A percentile compares a stretch with the other conserved stretches of the same genome.
Evolutionary conservation across 2,797 vertebrate genomes (phyloP).

Genomic region (Notamacropus eugenii): DNA sequence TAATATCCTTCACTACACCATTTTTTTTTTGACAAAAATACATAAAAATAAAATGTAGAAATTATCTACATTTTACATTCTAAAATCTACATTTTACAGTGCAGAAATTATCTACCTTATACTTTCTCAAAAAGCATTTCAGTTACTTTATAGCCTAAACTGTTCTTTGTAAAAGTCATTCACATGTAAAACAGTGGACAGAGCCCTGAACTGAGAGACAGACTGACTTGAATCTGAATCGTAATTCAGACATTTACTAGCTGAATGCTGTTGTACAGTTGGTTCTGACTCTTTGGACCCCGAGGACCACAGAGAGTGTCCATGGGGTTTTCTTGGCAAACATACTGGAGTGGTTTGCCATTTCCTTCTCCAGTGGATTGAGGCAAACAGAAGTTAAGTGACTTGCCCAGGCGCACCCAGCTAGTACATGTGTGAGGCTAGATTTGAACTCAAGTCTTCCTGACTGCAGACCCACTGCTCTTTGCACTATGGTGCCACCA

Average conservation of each 20-base stretch:
- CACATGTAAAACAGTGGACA: background rate
- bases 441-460: background rate
- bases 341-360: background rate
- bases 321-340: background rate
- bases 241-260: background rate
- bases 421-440: background rate
- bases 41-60: conserved; percentile 30
- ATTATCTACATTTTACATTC: conserved; percentile 13
- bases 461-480: background rate
- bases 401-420: background rate
- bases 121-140: conserved; percentile 10
- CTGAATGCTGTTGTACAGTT: background rate
- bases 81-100: background rate
- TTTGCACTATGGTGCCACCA: too few species aligned
- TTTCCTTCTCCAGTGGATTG: background rate
- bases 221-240: background rate
- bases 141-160: background rate
- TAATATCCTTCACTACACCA: background rate
- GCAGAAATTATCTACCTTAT: conserved; percentile 14
- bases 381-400: background rate
- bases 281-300: background rate
- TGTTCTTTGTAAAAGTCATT: background rate
- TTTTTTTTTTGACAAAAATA: conserved; percentile 12
- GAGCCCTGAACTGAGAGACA: background rate
- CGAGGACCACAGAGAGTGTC: background rate